Conservation (phyloP, 1,140 invertebrate species). For the Drosophila suzukii region DNA sequence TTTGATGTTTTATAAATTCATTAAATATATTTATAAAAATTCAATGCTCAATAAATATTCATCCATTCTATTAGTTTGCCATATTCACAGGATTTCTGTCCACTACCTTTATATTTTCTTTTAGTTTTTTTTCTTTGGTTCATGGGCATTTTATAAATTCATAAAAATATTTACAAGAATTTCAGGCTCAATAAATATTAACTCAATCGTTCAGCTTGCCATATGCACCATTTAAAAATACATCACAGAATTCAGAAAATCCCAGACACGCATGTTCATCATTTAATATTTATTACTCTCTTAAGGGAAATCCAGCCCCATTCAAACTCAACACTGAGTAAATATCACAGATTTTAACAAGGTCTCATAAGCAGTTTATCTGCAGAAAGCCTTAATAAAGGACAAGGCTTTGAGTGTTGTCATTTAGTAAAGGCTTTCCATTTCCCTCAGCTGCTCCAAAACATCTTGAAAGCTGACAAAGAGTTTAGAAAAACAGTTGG, state of each 20-base stretch:
- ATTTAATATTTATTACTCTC: not conserved
- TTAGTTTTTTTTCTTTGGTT: no score
- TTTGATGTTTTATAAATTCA: no score
- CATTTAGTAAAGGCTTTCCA: not conserved
- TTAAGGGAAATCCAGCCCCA: not conserved
- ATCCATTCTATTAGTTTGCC: no score
- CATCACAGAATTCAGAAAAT: not conserved
- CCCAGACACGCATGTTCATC: not conserved
- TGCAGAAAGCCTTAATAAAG: conserved; percentile 9
- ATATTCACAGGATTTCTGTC: no score
- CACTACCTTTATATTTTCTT: no score
- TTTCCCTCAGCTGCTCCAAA: not conserved
- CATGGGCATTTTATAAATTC: no score
- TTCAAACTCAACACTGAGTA: not conserved
- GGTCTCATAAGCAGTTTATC: not conserved
- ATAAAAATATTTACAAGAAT: no score
- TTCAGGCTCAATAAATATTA: no score
- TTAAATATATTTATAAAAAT: no score
- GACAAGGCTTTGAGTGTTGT: conserved; percentile 7
- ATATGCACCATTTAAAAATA: no score
- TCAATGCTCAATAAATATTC: no score
- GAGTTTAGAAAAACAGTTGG: not conserved
- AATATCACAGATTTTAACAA: not conserved
- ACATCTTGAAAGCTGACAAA: not conserved
- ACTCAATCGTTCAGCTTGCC: no score